phyloP scores from a whole-genome alignment of 2,888 invertebrate species.

The Harpalus rufipes region DNA sequence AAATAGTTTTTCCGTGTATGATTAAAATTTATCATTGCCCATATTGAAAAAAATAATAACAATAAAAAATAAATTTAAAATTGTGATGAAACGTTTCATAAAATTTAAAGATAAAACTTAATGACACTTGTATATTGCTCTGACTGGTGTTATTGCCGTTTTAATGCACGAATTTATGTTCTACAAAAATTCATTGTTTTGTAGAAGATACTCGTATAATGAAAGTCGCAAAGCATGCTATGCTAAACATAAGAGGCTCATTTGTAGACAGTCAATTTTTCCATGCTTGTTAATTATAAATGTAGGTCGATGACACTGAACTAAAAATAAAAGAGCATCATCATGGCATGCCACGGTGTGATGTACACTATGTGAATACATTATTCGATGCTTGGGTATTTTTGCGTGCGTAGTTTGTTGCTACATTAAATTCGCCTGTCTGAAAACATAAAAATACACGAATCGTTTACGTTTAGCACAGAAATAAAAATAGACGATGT shows the following conservation, averaged over 20 bases:
- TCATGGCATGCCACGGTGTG: constrained; percentile 13
- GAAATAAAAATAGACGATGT: constrained; percentile 55
- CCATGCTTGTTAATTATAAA: constrained; percentile 50
- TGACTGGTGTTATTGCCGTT: background rate
- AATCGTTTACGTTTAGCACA: constrained; percentile 49
- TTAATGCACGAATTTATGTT: background rate
- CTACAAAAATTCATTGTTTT: background rate
- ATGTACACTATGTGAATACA: constrained; percentile 19
- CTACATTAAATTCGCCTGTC: constrained; percentile 52
- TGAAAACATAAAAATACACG: constrained; percentile 52
- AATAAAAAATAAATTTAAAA: too few species aligned
- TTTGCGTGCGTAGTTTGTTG: constrained; percentile 24
- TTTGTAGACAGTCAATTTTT: constrained; percentile 13
- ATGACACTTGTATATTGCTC: background rate
- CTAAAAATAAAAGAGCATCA: constrained; percentile 48
- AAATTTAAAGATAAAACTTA: background rate
- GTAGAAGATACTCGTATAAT: background rate
- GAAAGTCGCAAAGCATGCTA: background rate
- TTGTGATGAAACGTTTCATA: background rate
- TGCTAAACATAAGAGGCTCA: background rate
- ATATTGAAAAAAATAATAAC: too few species aligned
- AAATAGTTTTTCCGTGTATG: too few species aligned
- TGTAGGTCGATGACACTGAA: constrained; percentile 50
- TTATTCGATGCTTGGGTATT: constrained; percentile 3
- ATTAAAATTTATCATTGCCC: too few species aligned